A percentile compares a stretch with the other conserved stretches of the same genome.
phyloP scores from a whole-genome alignment of 2,113 vertebrate species.

The Vireo altiloquus region DNA sequence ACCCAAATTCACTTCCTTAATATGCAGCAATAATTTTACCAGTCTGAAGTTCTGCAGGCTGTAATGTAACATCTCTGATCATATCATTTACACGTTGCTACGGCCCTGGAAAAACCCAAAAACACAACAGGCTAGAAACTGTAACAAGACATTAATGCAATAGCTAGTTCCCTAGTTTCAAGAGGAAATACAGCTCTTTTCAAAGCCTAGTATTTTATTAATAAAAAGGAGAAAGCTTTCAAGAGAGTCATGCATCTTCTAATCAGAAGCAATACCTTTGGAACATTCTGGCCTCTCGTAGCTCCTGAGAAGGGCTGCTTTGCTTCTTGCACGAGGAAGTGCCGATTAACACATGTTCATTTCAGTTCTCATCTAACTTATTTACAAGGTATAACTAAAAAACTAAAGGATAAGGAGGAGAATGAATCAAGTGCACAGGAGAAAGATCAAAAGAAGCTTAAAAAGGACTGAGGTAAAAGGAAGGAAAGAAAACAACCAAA shows the following conservation, averaged over 20 bases:
- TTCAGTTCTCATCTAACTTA: neutral
- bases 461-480: neutral
- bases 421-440: neutral
- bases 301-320: neutral
- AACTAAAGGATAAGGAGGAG: neutral
- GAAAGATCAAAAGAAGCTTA: neutral
- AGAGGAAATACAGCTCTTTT: neutral
- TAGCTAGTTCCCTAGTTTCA: neutral
- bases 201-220: neutral
- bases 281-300: neutral
- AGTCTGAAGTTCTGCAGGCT: neutral
- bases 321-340: neutral
- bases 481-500: neutral
- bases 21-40: neutral
- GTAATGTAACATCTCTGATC: neutral
- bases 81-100: neutral
- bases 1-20: neutral
- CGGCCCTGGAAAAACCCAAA: neutral
- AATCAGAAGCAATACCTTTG: neutral
- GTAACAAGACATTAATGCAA: neutral
- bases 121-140: neutral
- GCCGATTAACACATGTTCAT: neutral
- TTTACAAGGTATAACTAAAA: neutral
- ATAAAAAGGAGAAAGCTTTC: neutral
- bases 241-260: neutral